Percentiles rank a stretch among this genome's conserved stretches.
phyloP scores from a whole-genome alignment of 2,797 vertebrate genomes.

The Cuniculus paca region DNA sequence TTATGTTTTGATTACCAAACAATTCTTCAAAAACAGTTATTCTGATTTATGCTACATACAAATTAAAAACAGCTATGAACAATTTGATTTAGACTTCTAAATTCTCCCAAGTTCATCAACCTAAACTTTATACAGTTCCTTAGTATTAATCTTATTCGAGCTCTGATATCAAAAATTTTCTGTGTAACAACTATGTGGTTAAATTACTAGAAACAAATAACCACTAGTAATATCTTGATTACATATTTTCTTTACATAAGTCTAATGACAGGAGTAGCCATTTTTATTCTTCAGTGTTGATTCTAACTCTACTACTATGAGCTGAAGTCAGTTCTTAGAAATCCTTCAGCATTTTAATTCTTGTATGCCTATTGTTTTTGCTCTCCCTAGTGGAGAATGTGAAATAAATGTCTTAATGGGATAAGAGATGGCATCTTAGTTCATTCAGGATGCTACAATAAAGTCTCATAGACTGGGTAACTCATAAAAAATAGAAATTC shows the following conservation, averaged over 20 bases:
- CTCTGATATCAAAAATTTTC: background rate
- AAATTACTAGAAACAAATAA: slow-evolving; percentile 27
- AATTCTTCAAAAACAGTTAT: background rate
- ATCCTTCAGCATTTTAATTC: background rate
- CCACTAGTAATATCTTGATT: background rate
- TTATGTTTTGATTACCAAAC: background rate
- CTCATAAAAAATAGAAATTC: background rate
- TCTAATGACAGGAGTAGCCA: background rate
- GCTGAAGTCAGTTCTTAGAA: background rate
- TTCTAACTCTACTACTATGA: background rate
- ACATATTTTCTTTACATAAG: background rate
- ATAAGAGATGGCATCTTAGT: background rate
- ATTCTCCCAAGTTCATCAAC: background rate
- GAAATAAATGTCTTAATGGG: background rate
- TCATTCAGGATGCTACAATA: background rate
- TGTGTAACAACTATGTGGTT: background rate
- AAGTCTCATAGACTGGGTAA: background rate
- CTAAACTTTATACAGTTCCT: background rate
- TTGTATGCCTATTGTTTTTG: background rate
- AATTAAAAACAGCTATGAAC: background rate
- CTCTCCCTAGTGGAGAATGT: background rate
- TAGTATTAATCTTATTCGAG: background rate
- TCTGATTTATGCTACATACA: background rate
- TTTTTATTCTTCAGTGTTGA: slow-evolving; percentile 35
- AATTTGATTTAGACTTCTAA: background rate